Evolutionary conservation across 2,797 vertebrate genomes (phyloP).

Genomic region (Phrynocephalus guinanensis): DNA sequence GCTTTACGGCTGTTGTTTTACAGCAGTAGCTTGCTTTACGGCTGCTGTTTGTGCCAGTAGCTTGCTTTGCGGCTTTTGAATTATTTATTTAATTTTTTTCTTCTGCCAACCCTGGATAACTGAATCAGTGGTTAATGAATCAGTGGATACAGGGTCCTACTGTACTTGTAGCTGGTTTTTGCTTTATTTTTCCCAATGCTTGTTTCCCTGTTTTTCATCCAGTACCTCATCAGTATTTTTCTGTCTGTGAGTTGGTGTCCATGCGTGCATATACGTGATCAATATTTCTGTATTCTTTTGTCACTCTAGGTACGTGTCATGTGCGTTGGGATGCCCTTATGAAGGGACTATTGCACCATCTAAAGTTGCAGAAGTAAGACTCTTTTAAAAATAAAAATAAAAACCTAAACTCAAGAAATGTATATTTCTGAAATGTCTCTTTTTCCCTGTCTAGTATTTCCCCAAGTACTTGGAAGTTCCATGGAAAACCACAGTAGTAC

Average conservation of each 20-base stretch:
- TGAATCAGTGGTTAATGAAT: no score
- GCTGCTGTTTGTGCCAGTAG: no score
- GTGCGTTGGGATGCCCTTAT: constrained; percentile 91
- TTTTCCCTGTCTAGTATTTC: not conserved
- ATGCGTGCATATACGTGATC: constrained; percentile 10
- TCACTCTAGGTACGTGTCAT: constrained; percentile 88
- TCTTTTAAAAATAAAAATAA: constrained; percentile 18
- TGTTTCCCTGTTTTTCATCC: constrained; percentile 30
- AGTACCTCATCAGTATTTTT: not conserved
- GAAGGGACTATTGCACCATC: constrained; percentile 85
- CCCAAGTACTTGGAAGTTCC: not conserved
- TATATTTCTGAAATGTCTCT: not conserved
- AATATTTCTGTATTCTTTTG: constrained; percentile 55
- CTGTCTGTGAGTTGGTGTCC: not conserved
- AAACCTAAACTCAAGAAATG: constrained; percentile 22
- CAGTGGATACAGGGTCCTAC: no score
- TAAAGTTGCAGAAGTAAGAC: constrained; percentile 90
- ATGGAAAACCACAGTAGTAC: not conserved
- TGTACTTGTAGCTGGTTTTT: not conserved
- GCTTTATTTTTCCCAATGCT: not conserved
- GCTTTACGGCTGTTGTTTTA: no score
- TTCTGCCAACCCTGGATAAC: no score
- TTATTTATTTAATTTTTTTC: no score
- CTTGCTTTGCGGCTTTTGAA: no score
- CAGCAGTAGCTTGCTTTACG: no score